Evolutionary conservation across 53 echinoderm and acorn worm genomes (phyloP), one percentile per base, ranked within the genome.

Genomic region (Echinarachnius parma): DNA sequence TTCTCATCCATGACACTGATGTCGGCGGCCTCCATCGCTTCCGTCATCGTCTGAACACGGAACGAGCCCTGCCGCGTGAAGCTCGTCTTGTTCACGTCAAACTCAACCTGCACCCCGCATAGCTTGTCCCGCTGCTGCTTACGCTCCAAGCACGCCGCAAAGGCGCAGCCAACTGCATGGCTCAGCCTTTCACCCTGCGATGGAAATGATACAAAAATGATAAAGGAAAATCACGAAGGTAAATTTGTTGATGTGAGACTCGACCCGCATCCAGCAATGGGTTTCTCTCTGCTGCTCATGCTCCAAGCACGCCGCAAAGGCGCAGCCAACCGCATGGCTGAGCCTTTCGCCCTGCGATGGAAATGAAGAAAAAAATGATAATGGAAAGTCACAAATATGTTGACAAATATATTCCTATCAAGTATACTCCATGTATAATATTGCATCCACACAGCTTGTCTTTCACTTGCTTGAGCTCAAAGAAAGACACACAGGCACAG

Each of bases 51-150:
- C 3, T 77, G 13, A 62, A 89, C 85, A 32, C 84, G 61, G 89
- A 93, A 93, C 22, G 93, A 93, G 27, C 93, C 93, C 79, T 93
- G 89, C 62, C 93, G 62, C 9, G 93, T 89, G 64, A 93, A 93
- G 60, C 86, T 93, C 1, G 93, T 93, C 81, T 93, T 93, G 80
- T 93, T 93, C 64, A 93, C 93, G 60, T 93, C 93, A 86, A 93
- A 93, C 82, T 93, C 93, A 33, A 89, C 89, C 36, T 89, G 79
- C 77, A 93, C 93, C 32, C 93, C 93, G 27, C 93, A 93, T 28
- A 89, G 82, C 65, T 93, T 93, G 80, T 93, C 93, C 20, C 93
- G 50, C 56, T 89, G 81, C 62, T 93, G 93, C 74, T 93, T 93
- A 25, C 93, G 78, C 60, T 93, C 93, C 58, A 93, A 60, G 55